Evolutionary conservation across 30 jellyfish, hydroid and myxozoan species (phyloP).

Genomic region (Turritopsis dohrnii): DNA sequence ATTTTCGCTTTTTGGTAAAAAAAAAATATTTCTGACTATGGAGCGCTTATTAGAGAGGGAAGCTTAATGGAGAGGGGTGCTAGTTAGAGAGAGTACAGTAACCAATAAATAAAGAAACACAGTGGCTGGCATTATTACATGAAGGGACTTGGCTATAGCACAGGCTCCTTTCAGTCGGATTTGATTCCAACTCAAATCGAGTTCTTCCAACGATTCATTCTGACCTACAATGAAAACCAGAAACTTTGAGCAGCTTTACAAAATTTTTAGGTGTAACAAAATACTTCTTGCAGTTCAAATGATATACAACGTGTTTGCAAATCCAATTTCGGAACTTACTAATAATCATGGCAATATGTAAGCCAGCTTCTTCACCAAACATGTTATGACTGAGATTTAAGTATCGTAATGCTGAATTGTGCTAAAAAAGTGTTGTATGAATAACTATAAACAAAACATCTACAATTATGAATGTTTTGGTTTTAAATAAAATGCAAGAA

Average conservation of each 20-base stretch:
- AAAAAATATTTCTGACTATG: too few species aligned
- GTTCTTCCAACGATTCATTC: conserved; percentile 58
- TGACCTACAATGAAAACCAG: not conserved
- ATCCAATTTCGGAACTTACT: not conserved
- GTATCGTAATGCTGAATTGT: conserved; percentile 41
- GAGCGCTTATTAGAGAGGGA: too few species aligned
- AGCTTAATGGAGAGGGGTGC: too few species aligned
- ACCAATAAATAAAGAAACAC: too few species aligned
- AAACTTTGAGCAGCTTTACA: not conserved
- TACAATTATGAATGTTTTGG: not conserved
- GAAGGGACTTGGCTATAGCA: conserved; percentile 76
- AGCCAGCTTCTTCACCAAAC: conserved; percentile 83
- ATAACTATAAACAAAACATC: not conserved
- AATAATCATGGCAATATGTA: conserved; percentile 39
- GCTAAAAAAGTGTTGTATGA: conserved; percentile 22
- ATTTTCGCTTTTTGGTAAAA: too few species aligned
- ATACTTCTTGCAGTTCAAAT: too few species aligned
- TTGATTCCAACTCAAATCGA: conserved; percentile 91
- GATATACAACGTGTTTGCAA: too few species aligned
- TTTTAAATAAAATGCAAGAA: too few species aligned
- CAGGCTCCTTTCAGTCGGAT: conserved; percentile 90
- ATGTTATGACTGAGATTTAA: conserved; percentile 72
- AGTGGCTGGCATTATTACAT: conserved; percentile 29
- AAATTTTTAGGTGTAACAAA: not conserved
- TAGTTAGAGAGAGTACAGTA: too few species aligned